Evolutionary conservation across 2,888 invertebrate species (phyloP).

Genomic region (Scaptomyza flava): DNA sequence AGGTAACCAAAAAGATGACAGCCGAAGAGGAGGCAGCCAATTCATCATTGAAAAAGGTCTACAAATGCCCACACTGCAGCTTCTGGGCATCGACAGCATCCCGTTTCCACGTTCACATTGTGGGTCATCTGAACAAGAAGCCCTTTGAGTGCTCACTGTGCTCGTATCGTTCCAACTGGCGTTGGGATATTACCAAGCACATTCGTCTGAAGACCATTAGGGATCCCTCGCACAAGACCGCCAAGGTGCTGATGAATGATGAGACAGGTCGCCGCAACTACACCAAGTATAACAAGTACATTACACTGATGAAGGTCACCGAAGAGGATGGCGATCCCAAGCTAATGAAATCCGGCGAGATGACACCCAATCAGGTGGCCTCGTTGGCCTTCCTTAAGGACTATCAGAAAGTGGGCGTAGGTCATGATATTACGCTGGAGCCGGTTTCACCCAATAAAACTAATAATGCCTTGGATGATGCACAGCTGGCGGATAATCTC

Average conservation of each 20-base stretch:
- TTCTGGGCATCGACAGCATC: constrained; percentile 97
- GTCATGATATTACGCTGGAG: constrained; percentile 81
- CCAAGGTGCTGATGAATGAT: constrained; percentile 95
- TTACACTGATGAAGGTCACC: constrained; percentile 89
- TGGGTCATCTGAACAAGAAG: constrained; percentile 95
- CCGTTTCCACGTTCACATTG: constrained; percentile 96
- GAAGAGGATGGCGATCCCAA: constrained; percentile 85
- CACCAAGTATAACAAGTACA: constrained; percentile 95
- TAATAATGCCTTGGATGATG: constrained; percentile 58
- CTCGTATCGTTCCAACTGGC: constrained; percentile 97
- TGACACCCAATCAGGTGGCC: constrained; percentile 85
- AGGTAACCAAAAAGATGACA: constrained; percentile 87
- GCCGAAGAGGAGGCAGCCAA: constrained; percentile 88
- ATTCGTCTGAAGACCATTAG: constrained; percentile 94
- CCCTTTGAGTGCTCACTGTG: constrained; percentile 98
- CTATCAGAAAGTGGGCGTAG: constrained; percentile 80
- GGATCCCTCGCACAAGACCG: constrained; percentile 92
- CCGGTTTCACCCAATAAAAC: constrained; percentile 64
- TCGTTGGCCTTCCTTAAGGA: constrained; percentile 86
- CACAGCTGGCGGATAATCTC: constrained; percentile 73
- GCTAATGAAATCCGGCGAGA: constrained; percentile 84
- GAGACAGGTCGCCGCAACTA: constrained; percentile 96
- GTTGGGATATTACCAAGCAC: constrained; percentile 98
- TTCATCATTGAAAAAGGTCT: constrained; percentile 91
- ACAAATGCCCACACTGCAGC: constrained; percentile 95